phyloP scores from a whole-genome alignment of 2,113 vertebrate species.

The Lontra canadensis region DNA sequence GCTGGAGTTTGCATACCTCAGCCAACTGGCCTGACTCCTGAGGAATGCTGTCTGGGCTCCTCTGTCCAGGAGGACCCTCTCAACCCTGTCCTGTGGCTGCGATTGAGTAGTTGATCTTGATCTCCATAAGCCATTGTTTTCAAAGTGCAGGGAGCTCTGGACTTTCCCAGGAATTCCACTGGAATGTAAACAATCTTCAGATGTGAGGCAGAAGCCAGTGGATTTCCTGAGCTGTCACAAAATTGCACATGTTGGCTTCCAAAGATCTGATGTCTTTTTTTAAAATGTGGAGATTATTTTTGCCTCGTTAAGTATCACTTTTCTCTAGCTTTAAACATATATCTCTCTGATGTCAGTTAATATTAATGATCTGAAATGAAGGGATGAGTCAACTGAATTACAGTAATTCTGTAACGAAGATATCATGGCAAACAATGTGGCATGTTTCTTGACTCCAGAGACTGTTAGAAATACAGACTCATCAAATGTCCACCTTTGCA shows the following conservation, averaged over 20 bases:
- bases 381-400: not conserved
- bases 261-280: not conserved
- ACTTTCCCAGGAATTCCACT: slow-evolving; percentile 85
- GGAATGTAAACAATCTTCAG: slow-evolving; percentile 85
- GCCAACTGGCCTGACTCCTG: not conserved
- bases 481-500: not conserved
- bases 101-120: slow-evolving; percentile 70
- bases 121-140: slow-evolving; percentile 76
- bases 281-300: not conserved
- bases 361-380: not conserved
- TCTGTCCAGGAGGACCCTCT: not conserved
- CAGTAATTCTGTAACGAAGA: not conserved
- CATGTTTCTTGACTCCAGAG: not conserved
- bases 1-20: not conserved
- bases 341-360: not conserved
- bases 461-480: not conserved
- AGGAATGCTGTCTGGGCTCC: not conserved
- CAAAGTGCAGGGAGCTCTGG: slow-evolving; percentile 80
- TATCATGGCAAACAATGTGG: not conserved
- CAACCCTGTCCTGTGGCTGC: not conserved
- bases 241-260: not conserved
- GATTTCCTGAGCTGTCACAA: slow-evolving; percentile 72
- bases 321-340: slow-evolving; percentile 3
- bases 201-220: slow-evolving; percentile 74
- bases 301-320: not conserved